Evolutionary conservation across 2,797 vertebrate genomes (phyloP), one percentile per base, ranked within the genome.

Genomic region (Astyanax mexicanus): DNA sequence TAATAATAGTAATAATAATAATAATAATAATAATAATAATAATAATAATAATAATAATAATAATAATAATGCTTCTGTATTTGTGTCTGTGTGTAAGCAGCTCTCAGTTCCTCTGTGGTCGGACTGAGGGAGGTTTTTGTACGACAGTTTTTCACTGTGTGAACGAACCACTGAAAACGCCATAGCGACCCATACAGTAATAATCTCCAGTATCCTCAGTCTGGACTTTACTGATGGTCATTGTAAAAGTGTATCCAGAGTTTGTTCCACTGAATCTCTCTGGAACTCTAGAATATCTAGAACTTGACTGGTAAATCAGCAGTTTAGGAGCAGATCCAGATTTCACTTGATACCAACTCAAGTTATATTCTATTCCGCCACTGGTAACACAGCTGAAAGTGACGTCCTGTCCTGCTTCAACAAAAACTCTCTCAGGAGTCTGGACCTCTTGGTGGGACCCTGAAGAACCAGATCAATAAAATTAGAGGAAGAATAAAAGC

Each of bases 391-490:
- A 52, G 49, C 49, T 52, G 3, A 52, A 10, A 25, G 49, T 52
- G 19, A 52, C 49, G 9, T 7, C 2, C 19, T 25, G 49, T 23
- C 49, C 49, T 23, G 10, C 49, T 52, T 52, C 21, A 52, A 52
- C 9, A 52, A 49, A 23, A 25, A 11, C 2, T 10, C 9, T 23
- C 21, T 52, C 11, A 52, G 49, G 49, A 52, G 49, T 23, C 49
- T 52, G 49, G 49, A 52, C 49, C 49, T 52, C 49, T 12, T 52
- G 49, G 49, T 52, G 19, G 21, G 49, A 52, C 49, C 25, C 49
- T 52, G 49, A 52, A 49, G 49, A 10, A 23, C 52, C 7, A 3
- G 51, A 51, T 10, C 21, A 12, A n/a, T 15, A 17, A 6, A 45
- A 12, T 45, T 45, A 42, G 11, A 42, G 38, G 7, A 42, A 13